A percentile compares a stretch with the other conserved stretches of the same genome.
These are phyloP conservation scores for Stegodyphus mimosarum DNA, from an alignment of 1,140 invertebrate genomes.

Conservation along the genomic window DNA sequence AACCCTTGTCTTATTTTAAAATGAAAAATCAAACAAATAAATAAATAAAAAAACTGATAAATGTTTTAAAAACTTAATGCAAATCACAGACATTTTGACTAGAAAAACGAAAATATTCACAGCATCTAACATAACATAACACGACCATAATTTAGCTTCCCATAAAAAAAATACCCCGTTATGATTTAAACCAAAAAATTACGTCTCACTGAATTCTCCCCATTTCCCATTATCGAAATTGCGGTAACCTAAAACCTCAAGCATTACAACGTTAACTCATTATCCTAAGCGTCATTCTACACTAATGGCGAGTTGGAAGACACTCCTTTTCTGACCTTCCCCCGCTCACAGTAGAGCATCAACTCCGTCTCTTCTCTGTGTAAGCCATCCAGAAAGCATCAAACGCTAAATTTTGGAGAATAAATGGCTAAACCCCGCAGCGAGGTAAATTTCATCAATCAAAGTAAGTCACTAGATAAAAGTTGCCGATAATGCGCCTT, in stretches of 20 bases:
- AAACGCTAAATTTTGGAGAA: slow-evolving; percentile 1
- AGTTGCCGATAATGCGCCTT: background rate
- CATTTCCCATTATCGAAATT: slow-evolving; percentile 7
- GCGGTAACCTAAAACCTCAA: slow-evolving; percentile 1
- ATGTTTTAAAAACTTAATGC: too few species aligned
- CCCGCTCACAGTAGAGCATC: background rate
- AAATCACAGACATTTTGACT: too few species aligned
- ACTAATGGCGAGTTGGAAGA: background rate
- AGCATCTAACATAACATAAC: too few species aligned
- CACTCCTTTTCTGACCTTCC: too few species aligned
- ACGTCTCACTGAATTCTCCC: background rate
- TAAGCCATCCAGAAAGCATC: background rate
- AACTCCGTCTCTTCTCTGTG: background rate
- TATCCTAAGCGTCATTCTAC: slow-evolving; percentile 16
- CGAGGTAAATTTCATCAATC: slow-evolving; percentile 19
- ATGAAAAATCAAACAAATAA: too few species aligned
- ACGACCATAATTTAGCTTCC: too few species aligned
- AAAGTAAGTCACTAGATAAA: background rate
- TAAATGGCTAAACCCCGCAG: background rate
- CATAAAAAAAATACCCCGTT: too few species aligned
- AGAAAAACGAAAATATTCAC: too few species aligned
- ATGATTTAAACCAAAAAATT: too few species aligned
- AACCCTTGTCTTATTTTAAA: too few species aligned
- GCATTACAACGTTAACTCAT: background rate
- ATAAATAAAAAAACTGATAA: too few species aligned